Percentiles rank a stretch among this genome's conserved stretches.
Evolutionary conservation across 2,888 invertebrate genomes (phyloP).

Genomic region (Ichneumoninae sp.): DNA sequence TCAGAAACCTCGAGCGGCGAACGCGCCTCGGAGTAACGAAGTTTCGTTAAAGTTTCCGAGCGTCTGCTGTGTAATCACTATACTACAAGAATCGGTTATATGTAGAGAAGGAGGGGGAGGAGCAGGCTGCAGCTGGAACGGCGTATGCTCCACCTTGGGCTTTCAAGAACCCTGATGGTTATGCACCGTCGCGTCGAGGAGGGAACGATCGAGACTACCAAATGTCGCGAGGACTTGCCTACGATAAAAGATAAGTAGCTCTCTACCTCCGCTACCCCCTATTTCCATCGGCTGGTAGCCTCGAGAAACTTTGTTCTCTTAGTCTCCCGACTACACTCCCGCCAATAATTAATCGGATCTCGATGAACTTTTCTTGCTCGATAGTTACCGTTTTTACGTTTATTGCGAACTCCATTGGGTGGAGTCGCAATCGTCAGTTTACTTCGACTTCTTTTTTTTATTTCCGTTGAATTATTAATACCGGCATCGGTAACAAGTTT

Average conservation of each 20-base stretch:
- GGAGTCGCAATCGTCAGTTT: neutral
- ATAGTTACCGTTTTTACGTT: constrained; percentile 29
- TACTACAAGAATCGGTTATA: constrained; percentile 5
- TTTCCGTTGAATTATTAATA: no score
- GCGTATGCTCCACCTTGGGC: constrained; percentile 7
- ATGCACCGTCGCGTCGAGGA: constrained; percentile 64
- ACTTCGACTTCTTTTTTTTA: neutral
- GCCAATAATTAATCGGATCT: constrained; percentile 61
- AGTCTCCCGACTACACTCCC: constrained; percentile 33
- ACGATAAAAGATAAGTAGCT: constrained; percentile 68
- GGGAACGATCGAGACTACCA: constrained; percentile 66
- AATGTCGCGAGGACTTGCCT: constrained; percentile 64
- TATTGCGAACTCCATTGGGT: constrained; percentile 4
- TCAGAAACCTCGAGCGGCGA: constrained; percentile 25
- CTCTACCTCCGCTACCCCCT: neutral
- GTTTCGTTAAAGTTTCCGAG: constrained; percentile 60
- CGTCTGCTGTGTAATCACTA: constrained; percentile 53
- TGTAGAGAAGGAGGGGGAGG: neutral
- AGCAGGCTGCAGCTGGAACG: constrained; percentile 9
- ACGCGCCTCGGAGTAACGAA: constrained; percentile 57
- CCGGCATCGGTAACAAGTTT: no score
- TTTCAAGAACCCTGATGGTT: constrained; percentile 37
- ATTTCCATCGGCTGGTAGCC: constrained; percentile 4
- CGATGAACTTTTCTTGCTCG: constrained; percentile 34
- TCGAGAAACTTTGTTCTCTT: constrained; percentile 49